Evolutionary conservation across 1,140 invertebrate species (phyloP).

Genomic region (Pygmarrhopalites habei): DNA sequence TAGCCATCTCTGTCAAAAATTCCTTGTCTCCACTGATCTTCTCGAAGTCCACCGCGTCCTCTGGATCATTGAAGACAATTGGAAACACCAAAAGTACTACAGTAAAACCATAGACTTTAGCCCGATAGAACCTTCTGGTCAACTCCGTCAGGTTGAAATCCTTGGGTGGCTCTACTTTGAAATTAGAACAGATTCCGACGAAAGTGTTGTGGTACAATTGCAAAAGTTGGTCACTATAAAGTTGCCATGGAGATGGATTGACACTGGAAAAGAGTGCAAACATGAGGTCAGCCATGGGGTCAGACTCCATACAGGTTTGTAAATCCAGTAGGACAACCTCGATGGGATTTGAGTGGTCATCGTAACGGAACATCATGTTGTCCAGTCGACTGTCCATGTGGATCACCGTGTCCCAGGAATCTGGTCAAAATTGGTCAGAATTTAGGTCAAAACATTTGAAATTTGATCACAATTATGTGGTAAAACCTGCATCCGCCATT

Average conservation of each 20-base stretch:
- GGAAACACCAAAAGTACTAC: too few species aligned
- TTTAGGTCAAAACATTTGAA: neutral
- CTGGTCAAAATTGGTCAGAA: neutral
- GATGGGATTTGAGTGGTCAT: conserved; percentile 14
- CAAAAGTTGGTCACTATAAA: conserved; percentile 40
- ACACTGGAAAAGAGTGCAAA: conserved; percentile 11
- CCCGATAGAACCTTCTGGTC: neutral
- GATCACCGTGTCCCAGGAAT: conserved; percentile 8
- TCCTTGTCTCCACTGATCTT: too few species aligned
- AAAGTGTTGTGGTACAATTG: conserved; percentile 42
- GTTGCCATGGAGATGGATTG: conserved; percentile 11
- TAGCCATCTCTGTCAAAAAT: too few species aligned
- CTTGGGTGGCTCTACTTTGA: neutral
- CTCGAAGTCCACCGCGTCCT: too few species aligned
- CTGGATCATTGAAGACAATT: too few species aligned
- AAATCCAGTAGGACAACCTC: conserved; percentile 17
- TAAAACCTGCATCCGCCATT: too few species aligned
- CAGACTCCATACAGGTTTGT: conserved; percentile 7
- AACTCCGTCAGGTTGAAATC: conserved; percentile 6
- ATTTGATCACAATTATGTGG: too few species aligned
- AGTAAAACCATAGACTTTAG: conserved; percentile 16
- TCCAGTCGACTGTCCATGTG: conserved; percentile 59
- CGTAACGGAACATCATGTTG: conserved; percentile 57
- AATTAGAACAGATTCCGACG: neutral
- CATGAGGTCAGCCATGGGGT: conserved; percentile 7